Evolutionary conservation across 1,140 invertebrate genomes (phyloP), one percentile per base, ranked within the genome.

Genomic region (Nylanderia fulva): DNA sequence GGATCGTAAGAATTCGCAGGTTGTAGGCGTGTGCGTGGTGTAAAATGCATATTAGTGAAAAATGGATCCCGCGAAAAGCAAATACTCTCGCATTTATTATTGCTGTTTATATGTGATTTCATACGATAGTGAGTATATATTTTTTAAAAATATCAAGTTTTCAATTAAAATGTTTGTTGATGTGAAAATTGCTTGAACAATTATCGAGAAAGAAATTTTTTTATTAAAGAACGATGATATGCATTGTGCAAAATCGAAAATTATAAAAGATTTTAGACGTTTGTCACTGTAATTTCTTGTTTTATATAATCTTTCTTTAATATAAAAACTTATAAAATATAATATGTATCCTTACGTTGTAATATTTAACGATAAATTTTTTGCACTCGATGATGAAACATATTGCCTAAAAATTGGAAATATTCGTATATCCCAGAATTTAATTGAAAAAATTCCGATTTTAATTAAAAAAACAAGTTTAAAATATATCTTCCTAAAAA

Each of bases 41-140:
- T 66, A 79, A 79, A 77, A 77, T 36, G 61, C 60, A 13, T n/a
- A 13, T 77, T 64, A 77, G 63, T 66, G 75, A 77, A 77, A 77
- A 79, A 79, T 79, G 42, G 60, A 60, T 79, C 75, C 75, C 27
- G 75, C 61, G 61, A 79, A 54, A 79, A 54, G 3, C 75, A 79
- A 60, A 29, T 79, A 79, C 9, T 24, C n/a, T 21, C 29, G 75
- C 8, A 11, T 66, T 64, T 45, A 24, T 52, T 7, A 8, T 2
- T 11, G 54, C 8, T 15, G n/a, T n/a, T n/a, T n/a, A n/a, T 21
- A 18, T 18, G 9, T 9, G 3, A 58, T 39, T 74, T 18, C 21
- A 18, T 13, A 48, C 4, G 6, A 48, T 1, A 48, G 15, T 9
- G 39, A 9, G 7, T 9, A 9, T 6, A 27, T 7, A 15, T 13